Percentiles rank a stretch among this genome's conserved stretches.
These are phyloP conservation scores for Lasioglossum morio DNA, from an alignment of 2,888 invertebrate genomes.

Conservation along the genomic window DNA sequence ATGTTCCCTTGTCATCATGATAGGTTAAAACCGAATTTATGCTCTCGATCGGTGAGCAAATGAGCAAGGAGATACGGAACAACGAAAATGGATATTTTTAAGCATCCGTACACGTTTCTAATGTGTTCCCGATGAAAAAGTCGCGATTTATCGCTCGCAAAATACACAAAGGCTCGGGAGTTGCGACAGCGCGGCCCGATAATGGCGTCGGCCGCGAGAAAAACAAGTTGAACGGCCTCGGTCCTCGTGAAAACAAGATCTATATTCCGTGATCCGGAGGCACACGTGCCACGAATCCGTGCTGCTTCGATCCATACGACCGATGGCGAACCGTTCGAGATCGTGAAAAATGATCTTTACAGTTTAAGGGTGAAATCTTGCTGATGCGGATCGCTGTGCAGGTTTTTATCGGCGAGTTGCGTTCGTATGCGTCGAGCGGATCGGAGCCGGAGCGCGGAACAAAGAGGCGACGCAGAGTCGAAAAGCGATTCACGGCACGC, in stretches of 20 bases:
- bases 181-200: conserved; percentile 76
- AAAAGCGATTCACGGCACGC: conserved; percentile 32
- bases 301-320: not conserved
- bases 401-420: not conserved
- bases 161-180: conserved; percentile 38
- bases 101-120: not conserved
- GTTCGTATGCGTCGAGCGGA: not conserved
- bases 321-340: no score
- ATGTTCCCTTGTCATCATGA: no score
- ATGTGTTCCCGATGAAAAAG: not conserved
- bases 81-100: not conserved
- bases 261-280: conserved; percentile 7
- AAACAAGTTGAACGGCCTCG: conserved; percentile 78
- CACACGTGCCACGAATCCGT: not conserved
- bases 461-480: conserved; percentile 20
- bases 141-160: conserved; percentile 4
- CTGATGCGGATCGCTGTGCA: not conserved
- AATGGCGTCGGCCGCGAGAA: conserved; percentile 67
- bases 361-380: not conserved
- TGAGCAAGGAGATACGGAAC: no score
- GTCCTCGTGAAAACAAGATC: conserved; percentile 30
- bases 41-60: no score
- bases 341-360: not conserved
- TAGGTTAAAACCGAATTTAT: no score
- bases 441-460: not conserved